Evolutionary conservation across 2,113 vertebrate species (phyloP).

Genomic region (Conger conger): DNA sequence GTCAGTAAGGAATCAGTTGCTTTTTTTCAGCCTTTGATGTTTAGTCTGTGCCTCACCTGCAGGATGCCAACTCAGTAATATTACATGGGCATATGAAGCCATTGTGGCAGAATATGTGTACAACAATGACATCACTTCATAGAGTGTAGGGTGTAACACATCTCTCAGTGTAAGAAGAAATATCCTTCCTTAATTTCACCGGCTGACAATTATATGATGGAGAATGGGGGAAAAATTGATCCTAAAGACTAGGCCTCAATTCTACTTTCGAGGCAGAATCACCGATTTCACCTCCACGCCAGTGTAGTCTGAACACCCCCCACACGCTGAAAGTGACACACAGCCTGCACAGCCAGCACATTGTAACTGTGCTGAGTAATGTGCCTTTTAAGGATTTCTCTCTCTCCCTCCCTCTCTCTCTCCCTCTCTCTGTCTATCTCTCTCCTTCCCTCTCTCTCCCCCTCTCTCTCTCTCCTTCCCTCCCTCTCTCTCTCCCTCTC

Average conservation of each 20-base stretch:
- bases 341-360: conserved; percentile 35
- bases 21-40: too few species aligned
- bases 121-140: too few species aligned
- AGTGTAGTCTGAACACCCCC: background rate
- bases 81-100: too few species aligned
- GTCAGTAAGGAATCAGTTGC: background rate
- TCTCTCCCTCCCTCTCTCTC: background rate
- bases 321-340: conserved; percentile 35
- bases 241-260: background rate
- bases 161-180: background rate
- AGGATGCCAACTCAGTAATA: background rate
- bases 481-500: conserved; percentile 14
- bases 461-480: conserved; percentile 5
- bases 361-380: conserved; percentile 47
- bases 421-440: background rate
- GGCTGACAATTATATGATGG: background rate
- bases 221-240: background rate
- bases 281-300: conserved; percentile 4
- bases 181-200: background rate
- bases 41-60: background rate
- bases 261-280: conserved; percentile 7
- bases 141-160: background rate
- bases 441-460: background rate
- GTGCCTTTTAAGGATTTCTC: conserved; percentile 52
- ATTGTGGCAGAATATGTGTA: background rate